phyloP scores from a whole-genome alignment of 2,113 vertebrate species.

The Hyperopisus bebe region DNA sequence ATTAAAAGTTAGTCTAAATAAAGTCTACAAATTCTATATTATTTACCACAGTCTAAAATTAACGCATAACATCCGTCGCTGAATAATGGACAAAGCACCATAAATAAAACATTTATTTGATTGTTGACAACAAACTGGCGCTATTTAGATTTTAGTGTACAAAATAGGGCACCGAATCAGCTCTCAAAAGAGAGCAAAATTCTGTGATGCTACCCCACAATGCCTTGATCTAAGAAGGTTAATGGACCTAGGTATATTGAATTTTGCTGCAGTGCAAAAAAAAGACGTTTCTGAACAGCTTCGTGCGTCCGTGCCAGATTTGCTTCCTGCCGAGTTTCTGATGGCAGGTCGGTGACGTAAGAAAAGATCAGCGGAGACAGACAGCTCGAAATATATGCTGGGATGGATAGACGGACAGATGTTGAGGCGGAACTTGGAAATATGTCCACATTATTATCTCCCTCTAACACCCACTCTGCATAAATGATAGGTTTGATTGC shows the following conservation, averaged over 20 bases:
- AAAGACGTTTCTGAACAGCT: conserved; percentile 2
- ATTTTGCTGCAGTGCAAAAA: conserved; percentile 11
- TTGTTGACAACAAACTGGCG: background rate
- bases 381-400: conserved; percentile 37
- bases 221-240: conserved; percentile 3
- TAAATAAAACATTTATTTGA: background rate
- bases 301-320: conserved; percentile 27
- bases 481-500: conserved; percentile 40
- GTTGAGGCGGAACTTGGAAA: conserved; percentile 59
- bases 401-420: conserved; percentile 54
- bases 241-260: conserved; percentile 7
- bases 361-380: conserved; percentile 53
- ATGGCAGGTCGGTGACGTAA: conserved; percentile 60
- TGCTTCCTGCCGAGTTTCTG: conserved; percentile 45
- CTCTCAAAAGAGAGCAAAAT: background rate
- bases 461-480: conserved; percentile 40
- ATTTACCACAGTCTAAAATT: background rate
- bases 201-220: background rate
- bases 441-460: conserved; percentile 48
- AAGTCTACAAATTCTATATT: background rate
- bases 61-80: background rate
- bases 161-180: background rate
- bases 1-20: background rate
- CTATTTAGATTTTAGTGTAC: background rate
- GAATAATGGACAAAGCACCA: background rate